phyloP scores from a whole-genome alignment of 2,888 invertebrate genomes.

The Venusia cambrica region DNA sequence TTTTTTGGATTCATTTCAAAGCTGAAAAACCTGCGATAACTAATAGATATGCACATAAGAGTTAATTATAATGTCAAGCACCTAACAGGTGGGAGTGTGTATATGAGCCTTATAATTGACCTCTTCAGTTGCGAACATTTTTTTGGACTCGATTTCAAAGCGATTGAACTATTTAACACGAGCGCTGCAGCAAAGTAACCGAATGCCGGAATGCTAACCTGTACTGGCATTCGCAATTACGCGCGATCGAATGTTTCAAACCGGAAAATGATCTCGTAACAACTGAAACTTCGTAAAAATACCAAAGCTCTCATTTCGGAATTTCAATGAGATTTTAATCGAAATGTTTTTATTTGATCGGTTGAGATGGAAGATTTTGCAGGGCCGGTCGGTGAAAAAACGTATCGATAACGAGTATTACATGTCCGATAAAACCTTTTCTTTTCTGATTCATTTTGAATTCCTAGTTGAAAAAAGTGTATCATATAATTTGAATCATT shows the following conservation, averaged over 20 bases:
- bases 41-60: too few species aligned
- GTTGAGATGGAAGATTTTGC: constrained; percentile 4
- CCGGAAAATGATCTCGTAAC: constrained; percentile 13
- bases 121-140: too few species aligned
- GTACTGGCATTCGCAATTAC: constrained; percentile 21
- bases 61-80: too few species aligned
- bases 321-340: constrained; percentile 5
- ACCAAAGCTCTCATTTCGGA: constrained; percentile 4
- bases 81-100: too few species aligned
- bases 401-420: too few species aligned
- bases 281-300: constrained; percentile 7
- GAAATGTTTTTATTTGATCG: constrained; percentile 7
- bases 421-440: too few species aligned
- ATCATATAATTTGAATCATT: too few species aligned
- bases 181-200: constrained; percentile 5
- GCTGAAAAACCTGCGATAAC: too few species aligned
- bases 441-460: too few species aligned
- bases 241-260: constrained; percentile 17
- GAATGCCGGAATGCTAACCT: constrained; percentile 12
- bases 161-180: constrained; percentile 4
- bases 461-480: too few species aligned
- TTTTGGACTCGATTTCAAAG: constrained; percentile 1
- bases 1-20: too few species aligned
- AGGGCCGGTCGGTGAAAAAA: not conserved
- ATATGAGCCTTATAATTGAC: too few species aligned